Percentiles rank a stretch among this genome's conserved stretches.
These are phyloP conservation scores for Sisyra nigra DNA, from an alignment of 2,888 invertebrate genomes.

Conservation along the genomic window DNA sequence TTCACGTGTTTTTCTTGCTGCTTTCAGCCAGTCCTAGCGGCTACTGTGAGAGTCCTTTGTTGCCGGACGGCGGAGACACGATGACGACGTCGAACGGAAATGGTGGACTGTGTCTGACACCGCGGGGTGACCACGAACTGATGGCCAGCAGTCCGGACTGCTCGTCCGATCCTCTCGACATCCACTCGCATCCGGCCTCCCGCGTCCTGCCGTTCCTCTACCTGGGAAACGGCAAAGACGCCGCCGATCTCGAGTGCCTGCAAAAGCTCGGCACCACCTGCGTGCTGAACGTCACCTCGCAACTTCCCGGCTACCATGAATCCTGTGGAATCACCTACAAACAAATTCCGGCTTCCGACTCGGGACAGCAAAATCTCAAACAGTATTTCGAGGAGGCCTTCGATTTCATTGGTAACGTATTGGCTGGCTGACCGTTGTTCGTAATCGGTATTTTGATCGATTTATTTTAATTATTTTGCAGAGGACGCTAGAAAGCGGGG, in stretches of 20 bases:
- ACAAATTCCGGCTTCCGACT: slow-evolving; percentile 69
- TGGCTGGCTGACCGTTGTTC: no score
- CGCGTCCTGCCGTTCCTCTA: slow-evolving; percentile 65
- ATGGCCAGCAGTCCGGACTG: no score
- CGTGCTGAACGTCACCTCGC: slow-evolving; percentile 68
- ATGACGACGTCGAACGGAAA: no score
- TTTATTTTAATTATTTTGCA: slow-evolving; percentile 29
- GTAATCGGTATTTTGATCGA: no score
- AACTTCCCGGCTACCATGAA: slow-evolving; percentile 54
- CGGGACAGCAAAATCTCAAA: slow-evolving; percentile 69
- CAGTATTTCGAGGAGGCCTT: slow-evolving; percentile 80
- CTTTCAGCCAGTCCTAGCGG: slow-evolving; percentile 10
- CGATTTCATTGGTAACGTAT: slow-evolving; percentile 60
- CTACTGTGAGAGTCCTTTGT: slow-evolving; percentile 1
- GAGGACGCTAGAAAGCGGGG: slow-evolving; percentile 54
- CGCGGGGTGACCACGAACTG: no score
- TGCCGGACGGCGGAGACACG: neutral
- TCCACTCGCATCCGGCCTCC: slow-evolving; percentile 61
- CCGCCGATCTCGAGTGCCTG: slow-evolving; percentile 51
- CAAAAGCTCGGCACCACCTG: slow-evolving; percentile 51
- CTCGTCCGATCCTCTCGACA: slow-evolving; percentile 25
- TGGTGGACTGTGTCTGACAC: no score
- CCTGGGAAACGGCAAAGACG: slow-evolving; percentile 69
- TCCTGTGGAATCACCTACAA: slow-evolving; percentile 49
- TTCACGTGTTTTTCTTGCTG: neutral